Evolutionary conservation across 2,113 vertebrate species (phyloP).

Genomic region (Isurus oxyrinchus): DNA sequence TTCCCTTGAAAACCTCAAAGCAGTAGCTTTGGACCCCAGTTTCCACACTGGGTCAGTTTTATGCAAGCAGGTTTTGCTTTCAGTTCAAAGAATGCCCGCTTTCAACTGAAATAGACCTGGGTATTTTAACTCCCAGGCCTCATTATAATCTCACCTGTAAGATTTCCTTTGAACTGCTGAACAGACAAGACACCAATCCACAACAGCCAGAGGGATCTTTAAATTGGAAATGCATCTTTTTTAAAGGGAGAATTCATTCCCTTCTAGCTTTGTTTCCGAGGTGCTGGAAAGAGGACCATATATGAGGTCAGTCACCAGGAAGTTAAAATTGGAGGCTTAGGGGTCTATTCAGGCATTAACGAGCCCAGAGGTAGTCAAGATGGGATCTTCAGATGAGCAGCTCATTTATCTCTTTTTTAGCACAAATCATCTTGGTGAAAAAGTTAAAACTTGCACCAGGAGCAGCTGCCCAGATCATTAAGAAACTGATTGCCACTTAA

Average conservation of each 20-base stretch:
- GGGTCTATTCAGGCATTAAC: too few species aligned
- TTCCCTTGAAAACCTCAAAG: neutral
- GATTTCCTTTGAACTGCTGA: neutral
- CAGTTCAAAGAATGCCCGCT: neutral
- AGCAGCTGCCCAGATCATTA: too few species aligned
- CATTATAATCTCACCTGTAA: neutral
- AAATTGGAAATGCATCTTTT: neutral
- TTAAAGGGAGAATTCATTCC: neutral
- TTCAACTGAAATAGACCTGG: neutral
- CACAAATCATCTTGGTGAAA: too few species aligned
- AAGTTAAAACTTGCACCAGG: too few species aligned
- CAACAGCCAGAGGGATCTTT: neutral
- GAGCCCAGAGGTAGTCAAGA: too few species aligned
- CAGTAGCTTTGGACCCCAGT: neutral
- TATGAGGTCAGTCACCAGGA: too few species aligned
- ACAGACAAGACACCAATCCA: neutral
- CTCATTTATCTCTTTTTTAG: too few species aligned
- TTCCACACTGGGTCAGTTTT: neutral
- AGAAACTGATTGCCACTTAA: too few species aligned
- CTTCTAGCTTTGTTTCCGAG: neutral
- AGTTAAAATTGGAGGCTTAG: too few species aligned
- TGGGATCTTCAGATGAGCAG: too few species aligned
- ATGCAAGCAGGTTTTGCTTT: neutral
- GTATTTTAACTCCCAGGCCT: neutral
- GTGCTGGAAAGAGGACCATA: too few species aligned